These are phyloP conservation scores for Tragelaphus eurycerus DNA, from an alignment of 2,797 vertebrate genomes.

Conservation along the genomic window DNA sequence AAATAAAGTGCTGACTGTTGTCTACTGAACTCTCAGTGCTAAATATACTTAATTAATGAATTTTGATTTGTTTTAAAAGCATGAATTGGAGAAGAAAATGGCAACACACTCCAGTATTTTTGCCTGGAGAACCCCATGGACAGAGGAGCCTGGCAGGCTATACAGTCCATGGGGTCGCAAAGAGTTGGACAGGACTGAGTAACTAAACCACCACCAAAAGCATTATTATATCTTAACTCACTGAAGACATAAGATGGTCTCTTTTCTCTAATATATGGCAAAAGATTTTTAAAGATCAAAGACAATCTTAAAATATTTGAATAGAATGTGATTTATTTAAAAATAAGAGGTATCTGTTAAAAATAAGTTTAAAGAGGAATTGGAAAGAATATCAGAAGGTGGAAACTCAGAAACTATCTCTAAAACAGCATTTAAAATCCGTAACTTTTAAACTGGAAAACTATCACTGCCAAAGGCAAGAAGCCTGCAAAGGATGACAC, in stretches of 20 bases:
- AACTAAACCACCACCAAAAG: not conserved
- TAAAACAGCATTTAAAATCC: constrained; percentile 30
- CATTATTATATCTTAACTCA: constrained; percentile 34
- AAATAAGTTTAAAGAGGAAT: constrained; percentile 30
- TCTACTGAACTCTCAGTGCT: constrained; percentile 47
- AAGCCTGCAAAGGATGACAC: not conserved
- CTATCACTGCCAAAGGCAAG: not conserved
- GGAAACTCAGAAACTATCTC: not conserved
- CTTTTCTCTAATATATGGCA: constrained; percentile 27
- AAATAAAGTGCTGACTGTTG: constrained; percentile 72
- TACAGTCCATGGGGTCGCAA: not conserved
- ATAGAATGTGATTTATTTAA: constrained; percentile 43
- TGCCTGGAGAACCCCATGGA: not conserved
- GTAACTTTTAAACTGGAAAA: constrained; percentile 24
- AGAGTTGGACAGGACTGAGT: not conserved
- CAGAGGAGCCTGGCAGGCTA: not conserved
- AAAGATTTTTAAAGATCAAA: constrained; percentile 63
- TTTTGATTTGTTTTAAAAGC: constrained; percentile 57
- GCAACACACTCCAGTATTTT: not conserved
- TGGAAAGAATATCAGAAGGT: not conserved
- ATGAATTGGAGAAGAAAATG: not conserved
- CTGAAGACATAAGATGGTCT: not conserved
- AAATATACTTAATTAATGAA: constrained; percentile 53
- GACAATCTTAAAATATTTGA: constrained; percentile 32
- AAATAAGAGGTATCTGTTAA: constrained; percentile 46